Evolutionary conservation across 2,888 invertebrate species (phyloP).

Genomic region (Hypena proboscidalis): DNA sequence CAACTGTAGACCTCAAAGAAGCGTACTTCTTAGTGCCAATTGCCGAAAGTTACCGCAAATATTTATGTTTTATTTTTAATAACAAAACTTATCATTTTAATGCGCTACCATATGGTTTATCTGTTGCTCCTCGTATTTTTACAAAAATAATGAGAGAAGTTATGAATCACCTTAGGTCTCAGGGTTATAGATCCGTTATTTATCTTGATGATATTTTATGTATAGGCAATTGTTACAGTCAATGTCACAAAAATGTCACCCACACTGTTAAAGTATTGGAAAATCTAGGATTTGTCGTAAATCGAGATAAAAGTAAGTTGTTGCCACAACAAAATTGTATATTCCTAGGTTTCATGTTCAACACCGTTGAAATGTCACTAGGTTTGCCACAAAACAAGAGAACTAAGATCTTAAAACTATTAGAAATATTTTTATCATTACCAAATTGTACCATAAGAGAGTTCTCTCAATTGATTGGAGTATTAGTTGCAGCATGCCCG

Average conservation of each 20-base stretch:
- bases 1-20: slow-evolving; percentile 33
- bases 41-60: slow-evolving; percentile 15
- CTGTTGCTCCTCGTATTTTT: slow-evolving; percentile 1
- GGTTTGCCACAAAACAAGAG: too few relatives aligned
- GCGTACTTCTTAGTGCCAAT: slow-evolving; percentile 34
- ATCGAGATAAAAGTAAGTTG: too few relatives aligned
- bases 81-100: too few relatives aligned
- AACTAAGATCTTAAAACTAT: too few relatives aligned
- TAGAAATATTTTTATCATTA: too few relatives aligned
- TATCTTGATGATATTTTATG: too few relatives aligned
- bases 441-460: too few relatives aligned
- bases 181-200: not conserved
- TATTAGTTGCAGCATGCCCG: slow-evolving; percentile 43
- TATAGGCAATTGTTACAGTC: not conserved
- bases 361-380: slow-evolving; percentile 7
- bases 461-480: slow-evolving; percentile 32
- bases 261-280: slow-evolving; percentile 3
- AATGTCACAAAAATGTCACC: slow-evolving; percentile 4
- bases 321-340: slow-evolving; percentile 14
- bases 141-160: too few relatives aligned
- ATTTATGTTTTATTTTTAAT: slow-evolving; percentile 26
- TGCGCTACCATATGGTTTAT: slow-evolving; percentile 3
- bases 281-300: slow-evolving; percentile 19
- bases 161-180: not conserved
- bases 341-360: slow-evolving; percentile 23